Evolutionary conservation across 2,797 vertebrate species (phyloP), one percentile per base, ranked within the genome.

Genomic region (Smutsia temminckii): DNA sequence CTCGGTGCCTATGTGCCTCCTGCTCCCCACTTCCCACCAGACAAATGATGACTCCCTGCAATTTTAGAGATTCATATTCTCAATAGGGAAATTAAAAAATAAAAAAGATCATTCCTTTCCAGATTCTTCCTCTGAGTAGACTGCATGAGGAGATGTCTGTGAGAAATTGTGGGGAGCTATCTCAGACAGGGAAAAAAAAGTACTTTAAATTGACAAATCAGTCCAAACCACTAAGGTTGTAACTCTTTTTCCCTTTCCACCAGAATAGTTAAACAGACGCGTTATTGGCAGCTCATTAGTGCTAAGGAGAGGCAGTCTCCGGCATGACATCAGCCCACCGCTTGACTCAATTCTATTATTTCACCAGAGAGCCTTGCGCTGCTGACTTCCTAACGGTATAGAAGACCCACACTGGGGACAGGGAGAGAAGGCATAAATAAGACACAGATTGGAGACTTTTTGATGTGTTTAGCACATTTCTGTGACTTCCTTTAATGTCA

Each of bases 391-490:
- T 97, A 98, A 94, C 95, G 83, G 88, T 23, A 75, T 85, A 66
- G 97, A 98, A 97, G 98, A 97, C 89, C 34, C 92, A 92, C 86
- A 57, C 55, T 94, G 89, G 57, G n/a, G 95, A 63, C 68, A 95
- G 77, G 97, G 94, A 94, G 91, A 96, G 96, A 94, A 83, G 89
- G 97, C 90, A 97, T 97, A 98, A 98, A 98, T 98, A 98, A 98
- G 98, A 98, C 95, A 98, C 98, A 98, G 98, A 98, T 97, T 98
- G 98, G 97, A 95, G 97, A 97, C 97, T 97, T 98, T 98, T 97
- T 98, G 98, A 98, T 98, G 98, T 98, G 97, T 98, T 98, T 98
- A 98, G 97, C 98, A 98, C 98, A 98, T 98, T 98, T 98, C 97
- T 98, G 97, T 98, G 97, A 98, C 98, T 98, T 98, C 97, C 98